Percentiles rank a stretch among this genome's conserved stretches.
Evolutionary conservation across 2,113 vertebrate species (phyloP).

Genomic region (Bothrops jararaca): DNA sequence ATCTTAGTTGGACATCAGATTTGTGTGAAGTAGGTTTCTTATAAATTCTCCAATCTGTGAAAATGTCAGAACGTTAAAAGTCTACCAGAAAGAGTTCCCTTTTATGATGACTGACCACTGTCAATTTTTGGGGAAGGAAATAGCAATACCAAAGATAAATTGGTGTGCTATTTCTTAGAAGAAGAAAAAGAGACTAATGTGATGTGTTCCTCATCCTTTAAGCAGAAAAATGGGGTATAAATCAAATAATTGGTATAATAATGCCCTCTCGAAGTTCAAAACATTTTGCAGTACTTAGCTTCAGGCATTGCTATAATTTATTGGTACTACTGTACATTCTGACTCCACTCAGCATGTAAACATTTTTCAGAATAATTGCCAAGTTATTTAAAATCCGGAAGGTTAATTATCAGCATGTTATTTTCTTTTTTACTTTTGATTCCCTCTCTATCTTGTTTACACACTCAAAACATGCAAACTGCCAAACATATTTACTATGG

Average conservation of each 20-base stretch:
- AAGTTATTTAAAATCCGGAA: background rate
- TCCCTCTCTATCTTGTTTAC: background rate
- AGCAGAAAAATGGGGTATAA: background rate
- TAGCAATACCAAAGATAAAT: background rate
- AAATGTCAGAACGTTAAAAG: background rate
- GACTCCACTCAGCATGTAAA: background rate
- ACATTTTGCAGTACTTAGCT: background rate
- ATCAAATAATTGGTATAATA: background rate
- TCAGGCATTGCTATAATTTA: background rate
- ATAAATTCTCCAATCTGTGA: background rate
- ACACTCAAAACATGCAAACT: background rate
- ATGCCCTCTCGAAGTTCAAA: background rate
- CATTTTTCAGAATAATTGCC: background rate
- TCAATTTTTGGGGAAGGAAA: background rate
- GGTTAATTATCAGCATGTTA: background rate
- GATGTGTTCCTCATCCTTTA: background rate
- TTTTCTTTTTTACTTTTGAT: background rate
- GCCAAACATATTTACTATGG: too few relatives aligned
- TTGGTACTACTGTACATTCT: background rate
- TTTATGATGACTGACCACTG: background rate
- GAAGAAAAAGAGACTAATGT: background rate
- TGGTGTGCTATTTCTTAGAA: background rate
- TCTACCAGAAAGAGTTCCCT: background rate
- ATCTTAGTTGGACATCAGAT: background rate
- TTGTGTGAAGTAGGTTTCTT: background rate